Percentiles rank a stretch among this genome's conserved stretches.
These are phyloP conservation scores for Drymodes brunneopygia DNA, from an alignment of 2,113 vertebrate species.

Conservation along the genomic window DNA sequence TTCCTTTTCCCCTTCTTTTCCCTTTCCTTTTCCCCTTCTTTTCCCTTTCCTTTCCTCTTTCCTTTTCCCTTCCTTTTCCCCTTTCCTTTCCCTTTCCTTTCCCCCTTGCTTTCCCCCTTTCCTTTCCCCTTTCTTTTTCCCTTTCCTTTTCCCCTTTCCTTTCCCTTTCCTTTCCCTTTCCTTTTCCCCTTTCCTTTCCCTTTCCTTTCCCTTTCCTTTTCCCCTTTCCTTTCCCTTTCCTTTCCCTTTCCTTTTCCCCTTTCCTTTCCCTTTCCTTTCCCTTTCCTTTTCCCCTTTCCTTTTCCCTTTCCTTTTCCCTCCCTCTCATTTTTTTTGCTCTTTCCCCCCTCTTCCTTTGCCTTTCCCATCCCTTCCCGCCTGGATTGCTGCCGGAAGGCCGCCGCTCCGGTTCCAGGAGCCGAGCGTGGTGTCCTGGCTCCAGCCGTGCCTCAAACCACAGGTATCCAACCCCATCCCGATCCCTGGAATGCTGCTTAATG, in stretches of 20 bases:
- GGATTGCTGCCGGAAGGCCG: background rate
- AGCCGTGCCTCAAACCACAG: slow-evolving; percentile 11
- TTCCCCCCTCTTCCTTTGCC: fast-evolving
- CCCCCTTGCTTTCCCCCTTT: too few species aligned
- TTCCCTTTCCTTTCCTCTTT: too few species aligned
- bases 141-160: too few species aligned
- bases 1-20: too few species aligned
- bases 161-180: too few species aligned
- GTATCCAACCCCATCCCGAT: slow-evolving; percentile 25
- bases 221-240: background rate
- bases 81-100: too few species aligned
- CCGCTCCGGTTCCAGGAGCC: background rate
- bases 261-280: background rate
- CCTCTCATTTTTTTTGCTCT: background rate
- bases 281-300: too few species aligned
- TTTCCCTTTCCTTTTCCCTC: too few species aligned
- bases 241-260: too few species aligned
- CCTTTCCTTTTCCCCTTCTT: too few species aligned
- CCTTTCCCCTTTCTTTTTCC: too few species aligned
- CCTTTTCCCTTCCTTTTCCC: too few species aligned
- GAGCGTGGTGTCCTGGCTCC: background rate
- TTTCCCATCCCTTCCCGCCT: background rate
- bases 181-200: background rate
- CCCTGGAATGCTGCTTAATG: background rate
- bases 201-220: background rate